Evolutionary conservation across 2,888 invertebrate species (phyloP), one percentile per base, ranked within the genome.

Genomic region (Drosophila helvetica): DNA sequence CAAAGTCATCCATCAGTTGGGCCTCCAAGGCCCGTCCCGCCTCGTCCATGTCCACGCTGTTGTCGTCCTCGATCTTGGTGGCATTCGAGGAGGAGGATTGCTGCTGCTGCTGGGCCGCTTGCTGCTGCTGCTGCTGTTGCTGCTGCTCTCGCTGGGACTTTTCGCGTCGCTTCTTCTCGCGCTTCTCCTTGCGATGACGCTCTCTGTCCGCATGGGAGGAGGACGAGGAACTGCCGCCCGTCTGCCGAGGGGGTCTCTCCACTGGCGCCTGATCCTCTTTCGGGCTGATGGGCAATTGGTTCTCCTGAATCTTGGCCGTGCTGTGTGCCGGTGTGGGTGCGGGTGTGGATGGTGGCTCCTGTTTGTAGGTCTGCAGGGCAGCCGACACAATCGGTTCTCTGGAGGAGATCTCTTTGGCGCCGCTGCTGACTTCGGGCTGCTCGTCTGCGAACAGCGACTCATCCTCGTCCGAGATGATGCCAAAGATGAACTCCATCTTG

Each of bases 401-500:
- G 3, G 70, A 86, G 25, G 83, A 74, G n/a, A 74, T 62, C 9
- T 76, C 75, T 10, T 90, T 88, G n/a, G 38, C 72, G 22, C 81
- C 88, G 9, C 50, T n/a, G n/a, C n/a, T n/a, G n/a, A n/a, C 22
- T 15, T 86, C 84, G 0, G 55, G 46, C 22, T 66, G 80, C 27
- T 86, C 88, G 25, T 90, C 90, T 0, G 91, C 88, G 10, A 90
- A 70, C 30, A 90, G 90, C 1, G 90, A 87, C 38, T 92, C 92
- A 43, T 92, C 91, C 80, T 97, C 96, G 86, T 96, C 97, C 1
- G 97, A 96, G 69, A 97, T 93, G 12, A 96, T 96, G 0, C 97
- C 97, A 92, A 97, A 97, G 71, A 97, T 97, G 80, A 96, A 96
- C 91, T 97, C 96, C 95, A 97, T 96, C 92, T 96, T 96, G 27